These are phyloP conservation scores for Pseudorectes ferrugineus DNA, from an alignment of 2,113 vertebrate genomes.

Conservation along the genomic window DNA sequence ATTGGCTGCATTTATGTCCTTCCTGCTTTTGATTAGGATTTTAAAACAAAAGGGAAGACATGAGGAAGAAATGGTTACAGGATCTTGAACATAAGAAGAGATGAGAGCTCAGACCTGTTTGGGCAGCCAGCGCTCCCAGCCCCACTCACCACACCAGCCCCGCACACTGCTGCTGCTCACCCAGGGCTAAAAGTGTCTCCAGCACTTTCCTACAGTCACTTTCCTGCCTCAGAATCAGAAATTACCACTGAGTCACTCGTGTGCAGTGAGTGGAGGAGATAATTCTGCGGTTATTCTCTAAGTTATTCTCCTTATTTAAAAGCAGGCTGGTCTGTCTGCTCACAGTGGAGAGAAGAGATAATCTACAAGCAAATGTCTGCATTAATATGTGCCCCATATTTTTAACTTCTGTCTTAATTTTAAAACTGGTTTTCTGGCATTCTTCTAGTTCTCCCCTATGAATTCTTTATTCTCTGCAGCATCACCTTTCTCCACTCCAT, in stretches of 20 bases:
- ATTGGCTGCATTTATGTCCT: neutral
- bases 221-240: neutral
- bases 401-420: neutral
- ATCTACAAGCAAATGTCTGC: neutral
- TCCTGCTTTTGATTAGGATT: neutral
- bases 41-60: neutral
- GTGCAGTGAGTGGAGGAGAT: neutral
- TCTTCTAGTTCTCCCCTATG: neutral
- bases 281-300: neutral
- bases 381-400: neutral
- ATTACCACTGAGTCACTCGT: neutral
- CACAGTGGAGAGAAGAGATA: neutral
- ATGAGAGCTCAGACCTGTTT: neutral
- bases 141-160: neutral
- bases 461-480: neutral
- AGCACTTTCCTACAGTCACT: neutral
- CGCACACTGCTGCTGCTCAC: neutral
- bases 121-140: accelerated
- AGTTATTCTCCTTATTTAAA: too few species aligned
- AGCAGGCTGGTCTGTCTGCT: neutral
- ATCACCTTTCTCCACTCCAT: neutral
- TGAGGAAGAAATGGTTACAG: neutral
- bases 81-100: neutral
- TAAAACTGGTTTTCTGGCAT: neutral
- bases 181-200: neutral